Conservation (phyloP, 1,140 invertebrate genomes). For the Aphaenogaster floridana region DNA sequence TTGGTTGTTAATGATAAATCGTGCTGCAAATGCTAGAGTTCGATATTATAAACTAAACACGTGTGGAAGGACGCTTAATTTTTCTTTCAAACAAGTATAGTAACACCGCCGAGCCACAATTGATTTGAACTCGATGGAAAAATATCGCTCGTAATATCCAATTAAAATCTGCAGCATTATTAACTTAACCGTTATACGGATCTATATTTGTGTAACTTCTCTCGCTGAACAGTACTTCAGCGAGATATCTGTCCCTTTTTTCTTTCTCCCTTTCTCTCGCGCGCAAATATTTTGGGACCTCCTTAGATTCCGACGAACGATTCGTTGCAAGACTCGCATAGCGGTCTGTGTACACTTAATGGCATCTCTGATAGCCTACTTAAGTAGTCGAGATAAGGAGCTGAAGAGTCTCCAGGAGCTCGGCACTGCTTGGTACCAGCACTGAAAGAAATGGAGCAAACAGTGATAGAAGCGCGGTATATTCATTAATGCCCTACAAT, state of each 20-base stretch:
- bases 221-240: neutral
- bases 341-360: constrained; percentile 65
- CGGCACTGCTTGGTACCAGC: neutral
- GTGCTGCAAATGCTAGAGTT: neutral
- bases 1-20: neutral
- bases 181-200: neutral
- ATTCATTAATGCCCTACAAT: constrained; percentile 36
- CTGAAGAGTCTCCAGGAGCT: constrained; percentile 47
- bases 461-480: neutral
- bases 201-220: neutral
- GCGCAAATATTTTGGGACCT: neutral
- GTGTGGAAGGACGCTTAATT: neutral
- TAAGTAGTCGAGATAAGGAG: constrained; percentile 72
- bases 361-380: constrained; percentile 77
- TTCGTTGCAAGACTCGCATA: constrained; percentile 26
- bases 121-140: neutral
- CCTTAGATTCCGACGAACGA: constrained; percentile 32
- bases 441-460: constrained; percentile 29
- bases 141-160: neutral
- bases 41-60: neutral
- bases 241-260: neutral
- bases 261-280: neutral
- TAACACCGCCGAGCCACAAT: neutral
- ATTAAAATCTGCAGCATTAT: neutral
- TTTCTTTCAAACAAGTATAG: neutral